Conservation (phyloP, 2,888 invertebrate species). For the Parascotia fuliginaria region DNA sequence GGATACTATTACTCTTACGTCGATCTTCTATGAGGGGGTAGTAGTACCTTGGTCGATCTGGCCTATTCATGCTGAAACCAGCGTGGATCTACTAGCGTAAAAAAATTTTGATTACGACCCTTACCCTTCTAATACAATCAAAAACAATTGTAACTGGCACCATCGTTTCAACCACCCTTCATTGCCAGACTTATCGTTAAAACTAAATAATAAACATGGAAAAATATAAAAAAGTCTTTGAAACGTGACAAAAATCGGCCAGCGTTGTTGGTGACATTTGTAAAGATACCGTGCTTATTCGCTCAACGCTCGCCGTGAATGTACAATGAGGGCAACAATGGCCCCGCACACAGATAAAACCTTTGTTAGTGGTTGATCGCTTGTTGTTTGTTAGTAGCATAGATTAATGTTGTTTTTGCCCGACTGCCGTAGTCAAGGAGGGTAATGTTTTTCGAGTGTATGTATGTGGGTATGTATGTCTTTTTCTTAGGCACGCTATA, state of each 20-base stretch:
- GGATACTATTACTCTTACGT: too few relatives aligned
- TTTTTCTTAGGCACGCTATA: too few relatives aligned
- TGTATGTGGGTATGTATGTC: too few relatives aligned
- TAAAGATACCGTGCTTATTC: slow-evolving; percentile 39
- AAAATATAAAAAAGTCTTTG: slow-evolving; percentile 20
- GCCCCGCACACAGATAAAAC: slow-evolving; percentile 38
- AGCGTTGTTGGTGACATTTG: slow-evolving; percentile 37
- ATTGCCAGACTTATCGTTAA: neutral
- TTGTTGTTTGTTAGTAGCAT: neutral
- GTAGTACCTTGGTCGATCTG: too few relatives aligned
- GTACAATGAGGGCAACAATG: slow-evolving; percentile 41
- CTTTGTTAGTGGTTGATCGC: slow-evolving; percentile 24
- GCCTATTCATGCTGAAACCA: too few relatives aligned
- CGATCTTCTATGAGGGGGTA: too few relatives aligned
- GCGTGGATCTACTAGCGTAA: too few relatives aligned
- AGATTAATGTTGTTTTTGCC: neutral
- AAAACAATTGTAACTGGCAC: neutral
- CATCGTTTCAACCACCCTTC: neutral
- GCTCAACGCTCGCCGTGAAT: slow-evolving; percentile 34
- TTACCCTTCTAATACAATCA: too few relatives aligned
- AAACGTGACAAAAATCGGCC: slow-evolving; percentile 32
- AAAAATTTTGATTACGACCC: too few relatives aligned
- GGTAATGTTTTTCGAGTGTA: too few relatives aligned
- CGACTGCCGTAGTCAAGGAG: too few relatives aligned
- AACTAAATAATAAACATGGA: slow-evolving; percentile 23